Conservation (phyloP, 92 coral and sea anemone species). For the Epizoanthus illoricatus region DNA sequence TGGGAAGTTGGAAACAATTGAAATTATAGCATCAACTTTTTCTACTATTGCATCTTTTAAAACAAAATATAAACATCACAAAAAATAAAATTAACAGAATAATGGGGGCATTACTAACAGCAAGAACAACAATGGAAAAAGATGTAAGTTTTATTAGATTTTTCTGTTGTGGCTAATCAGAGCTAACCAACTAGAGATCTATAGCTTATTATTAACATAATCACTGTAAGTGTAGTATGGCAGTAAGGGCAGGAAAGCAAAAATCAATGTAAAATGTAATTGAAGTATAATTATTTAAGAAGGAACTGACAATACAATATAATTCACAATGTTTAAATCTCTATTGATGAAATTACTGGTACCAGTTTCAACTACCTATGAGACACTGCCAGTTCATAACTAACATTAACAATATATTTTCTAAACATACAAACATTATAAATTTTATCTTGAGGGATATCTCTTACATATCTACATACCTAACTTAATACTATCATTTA, state of each 20-base stretch:
- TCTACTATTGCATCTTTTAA: neutral
- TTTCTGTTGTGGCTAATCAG: too few relatives aligned
- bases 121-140: neutral
- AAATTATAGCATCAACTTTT: constrained; percentile 1
- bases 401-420: neutral
- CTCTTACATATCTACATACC: neutral
- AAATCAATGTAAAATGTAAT: too few relatives aligned
- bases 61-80: neutral
- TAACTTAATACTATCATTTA: too few relatives aligned
- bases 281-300: too few relatives aligned
- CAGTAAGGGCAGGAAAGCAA: too few relatives aligned
- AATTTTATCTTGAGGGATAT: neutral
- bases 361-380: constrained; percentile 17
- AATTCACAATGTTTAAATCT: neutral
- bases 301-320: too few relatives aligned
- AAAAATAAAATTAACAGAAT: neutral
- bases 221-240: too few relatives aligned
- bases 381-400: neutral
- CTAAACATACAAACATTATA: neutral
- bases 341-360: constrained; percentile 3
- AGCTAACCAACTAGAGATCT: too few relatives aligned
- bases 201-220: too few relatives aligned
- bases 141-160: too few relatives aligned
- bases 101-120: neutral
- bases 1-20: too few relatives aligned